These are phyloP conservation scores for Drosophila neutralis DNA, from an alignment of 2,888 invertebrate species.

Conservation along the genomic window DNA sequence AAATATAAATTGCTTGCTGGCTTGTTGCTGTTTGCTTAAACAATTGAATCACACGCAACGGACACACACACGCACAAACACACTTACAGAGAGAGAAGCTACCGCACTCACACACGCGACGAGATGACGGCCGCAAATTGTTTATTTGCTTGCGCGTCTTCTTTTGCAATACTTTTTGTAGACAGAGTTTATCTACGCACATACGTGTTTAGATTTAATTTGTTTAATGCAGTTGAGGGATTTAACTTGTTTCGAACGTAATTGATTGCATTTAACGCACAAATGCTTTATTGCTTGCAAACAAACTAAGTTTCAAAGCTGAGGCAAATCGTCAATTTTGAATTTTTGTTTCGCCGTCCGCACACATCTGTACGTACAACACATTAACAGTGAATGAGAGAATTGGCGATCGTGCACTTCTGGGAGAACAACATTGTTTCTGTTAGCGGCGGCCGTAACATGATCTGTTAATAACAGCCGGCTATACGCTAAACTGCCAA, in stretches of 20 bases:
- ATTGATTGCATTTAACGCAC: conserved; percentile 38
- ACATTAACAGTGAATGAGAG: conserved; percentile 62
- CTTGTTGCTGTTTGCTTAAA: conserved; percentile 57
- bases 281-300: conserved; percentile 26
- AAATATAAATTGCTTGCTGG: conserved; percentile 38
- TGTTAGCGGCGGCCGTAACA: conserved; percentile 11
- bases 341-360: conserved; percentile 54
- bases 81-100: conserved; percentile 3
- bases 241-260: conserved; percentile 14
- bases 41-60: conserved; percentile 62
- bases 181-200: conserved; percentile 26
- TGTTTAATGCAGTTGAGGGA: conserved; percentile 5
- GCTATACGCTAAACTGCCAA: conserved; percentile 4
- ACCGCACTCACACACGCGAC: conserved; percentile 32
- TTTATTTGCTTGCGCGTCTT: conserved; percentile 56
- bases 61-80: conserved; percentile 20
- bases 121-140: conserved; percentile 56
- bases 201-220: conserved; percentile 18
- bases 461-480: conserved; percentile 21
- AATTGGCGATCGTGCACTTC: conserved; percentile 36
- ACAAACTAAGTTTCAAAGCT: conserved; percentile 46
- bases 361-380: conserved; percentile 59
- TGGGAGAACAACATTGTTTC: conserved; percentile 13
- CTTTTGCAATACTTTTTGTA: conserved; percentile 46
- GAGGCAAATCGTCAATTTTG: conserved; percentile 41